A percentile compares a stretch with the other conserved stretches of the same genome.
Conservation (phyloP, 2,113 vertebrate species). For the Dromaius novaehollandiae region DNA sequence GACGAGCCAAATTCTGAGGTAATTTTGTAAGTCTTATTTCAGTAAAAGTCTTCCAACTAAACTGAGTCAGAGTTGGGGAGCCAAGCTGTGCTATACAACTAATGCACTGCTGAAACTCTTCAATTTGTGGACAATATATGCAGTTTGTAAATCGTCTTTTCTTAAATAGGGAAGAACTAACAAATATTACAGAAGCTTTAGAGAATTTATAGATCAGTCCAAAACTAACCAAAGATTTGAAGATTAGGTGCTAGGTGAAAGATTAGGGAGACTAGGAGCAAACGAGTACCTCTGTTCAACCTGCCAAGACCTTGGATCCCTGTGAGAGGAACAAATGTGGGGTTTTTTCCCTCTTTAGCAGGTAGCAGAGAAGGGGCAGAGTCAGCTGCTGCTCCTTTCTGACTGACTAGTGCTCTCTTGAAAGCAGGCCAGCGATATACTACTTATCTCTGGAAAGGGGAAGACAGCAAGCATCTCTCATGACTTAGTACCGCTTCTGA, state of each 20-base stretch:
- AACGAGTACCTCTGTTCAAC: neutral
- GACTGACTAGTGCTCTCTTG: neutral
- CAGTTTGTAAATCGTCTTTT: neutral
- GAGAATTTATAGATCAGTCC: neutral
- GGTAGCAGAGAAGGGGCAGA: neutral
- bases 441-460: neutral
- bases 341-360: neutral
- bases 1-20: neutral
- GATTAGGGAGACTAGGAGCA: neutral
- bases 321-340: neutral
- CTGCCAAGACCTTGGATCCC: neutral
- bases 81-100: neutral
- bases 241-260: neutral
- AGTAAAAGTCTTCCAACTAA: neutral
- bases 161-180: neutral
- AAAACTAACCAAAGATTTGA: neutral
- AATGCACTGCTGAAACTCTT: neutral
- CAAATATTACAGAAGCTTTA: neutral
- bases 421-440: neutral
- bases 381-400: neutral
- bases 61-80: neutral
- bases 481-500: neutral
- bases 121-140: neutral
- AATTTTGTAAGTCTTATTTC: neutral
- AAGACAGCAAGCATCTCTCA: neutral